phyloP scores from a whole-genome alignment of 2,888 invertebrate species.

The Pseudolycoriella hygida region DNA sequence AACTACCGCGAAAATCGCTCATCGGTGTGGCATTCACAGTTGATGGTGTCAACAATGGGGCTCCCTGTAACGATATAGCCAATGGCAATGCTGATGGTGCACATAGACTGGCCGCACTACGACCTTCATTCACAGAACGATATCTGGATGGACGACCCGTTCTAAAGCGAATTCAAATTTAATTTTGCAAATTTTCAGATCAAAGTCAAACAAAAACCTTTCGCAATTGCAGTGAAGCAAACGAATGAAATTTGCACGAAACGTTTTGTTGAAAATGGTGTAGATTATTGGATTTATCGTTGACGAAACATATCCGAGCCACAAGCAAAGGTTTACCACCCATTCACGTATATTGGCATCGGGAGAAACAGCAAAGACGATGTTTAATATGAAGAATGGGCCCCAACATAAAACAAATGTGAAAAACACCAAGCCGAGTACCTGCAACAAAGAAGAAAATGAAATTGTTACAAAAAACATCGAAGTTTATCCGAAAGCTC shows the following conservation, averaged over 20 bases:
- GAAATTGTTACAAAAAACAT: not conserved
- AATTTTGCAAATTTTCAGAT: no score
- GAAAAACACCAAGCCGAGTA: conserved; percentile 78
- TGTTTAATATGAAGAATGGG: conserved; percentile 79
- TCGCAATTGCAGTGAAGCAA: conserved; percentile 57
- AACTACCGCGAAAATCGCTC: conserved; percentile 27
- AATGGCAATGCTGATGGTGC: conserved; percentile 55
- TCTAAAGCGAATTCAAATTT: conserved; percentile 28
- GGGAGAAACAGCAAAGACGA: conserved; percentile 70
- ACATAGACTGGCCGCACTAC: conserved; percentile 51
- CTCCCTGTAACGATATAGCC: conserved; percentile 57
- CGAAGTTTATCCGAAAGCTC: no score
- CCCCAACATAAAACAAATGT: conserved; percentile 88
- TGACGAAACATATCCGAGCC: conserved; percentile 84
- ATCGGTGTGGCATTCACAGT: conserved; percentile 24
- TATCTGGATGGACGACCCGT: conserved; percentile 52
- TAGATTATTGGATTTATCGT: conserved; percentile 90
- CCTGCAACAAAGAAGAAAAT: conserved; percentile 27
- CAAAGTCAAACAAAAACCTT: no score
- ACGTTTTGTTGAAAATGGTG: conserved; percentile 80
- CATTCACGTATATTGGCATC: conserved; percentile 54
- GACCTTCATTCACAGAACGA: conserved; percentile 49
- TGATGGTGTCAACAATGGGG: conserved; percentile 29
- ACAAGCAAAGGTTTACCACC: conserved; percentile 60
- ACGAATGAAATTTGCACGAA: conserved; percentile 68